phyloP scores from a whole-genome alignment of 2,888 invertebrate genomes.

The Conops quadrifasciatus region DNA sequence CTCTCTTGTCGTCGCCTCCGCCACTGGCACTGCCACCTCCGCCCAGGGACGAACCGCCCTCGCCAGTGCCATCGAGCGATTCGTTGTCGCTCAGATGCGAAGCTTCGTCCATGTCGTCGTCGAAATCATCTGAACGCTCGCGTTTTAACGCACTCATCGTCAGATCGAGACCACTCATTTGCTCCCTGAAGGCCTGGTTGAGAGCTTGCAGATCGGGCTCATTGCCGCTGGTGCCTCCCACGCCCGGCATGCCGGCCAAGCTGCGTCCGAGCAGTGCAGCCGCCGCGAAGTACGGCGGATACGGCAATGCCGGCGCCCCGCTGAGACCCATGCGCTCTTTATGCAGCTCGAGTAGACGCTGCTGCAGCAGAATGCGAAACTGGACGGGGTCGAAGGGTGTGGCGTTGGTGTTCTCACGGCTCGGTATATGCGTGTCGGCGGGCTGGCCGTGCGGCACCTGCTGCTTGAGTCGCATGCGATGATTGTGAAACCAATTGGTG shows the following conservation, averaged over 20 bases:
- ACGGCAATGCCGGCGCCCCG: constrained; percentile 77
- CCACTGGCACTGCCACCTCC: constrained; percentile 50
- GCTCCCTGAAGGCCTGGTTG: constrained; percentile 76
- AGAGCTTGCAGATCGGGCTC: constrained; percentile 69
- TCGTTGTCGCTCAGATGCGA: constrained; percentile 61
- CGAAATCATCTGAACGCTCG: constrained; percentile 68
- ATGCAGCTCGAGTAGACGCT: constrained; percentile 86
- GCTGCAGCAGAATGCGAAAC: constrained; percentile 87
- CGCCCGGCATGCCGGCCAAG: constrained; percentile 78
- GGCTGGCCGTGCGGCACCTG: constrained; percentile 81
- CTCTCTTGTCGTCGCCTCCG: constrained; percentile 46
- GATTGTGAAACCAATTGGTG: constrained; percentile 99
- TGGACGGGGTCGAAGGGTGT: constrained; percentile 92
- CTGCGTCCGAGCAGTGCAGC: constrained; percentile 67
- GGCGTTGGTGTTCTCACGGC: constrained; percentile 74
- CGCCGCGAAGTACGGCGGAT: constrained; percentile 84
- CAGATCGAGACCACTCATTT: constrained; percentile 86
- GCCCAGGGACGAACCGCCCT: constrained; percentile 59
- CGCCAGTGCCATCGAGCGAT: constrained; percentile 52
- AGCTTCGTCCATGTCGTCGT: constrained; percentile 76
- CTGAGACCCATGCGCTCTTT: constrained; percentile 84
- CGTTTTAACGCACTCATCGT: constrained; percentile 83
- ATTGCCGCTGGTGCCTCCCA: constrained; percentile 72
- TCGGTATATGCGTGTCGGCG: constrained; percentile 73
- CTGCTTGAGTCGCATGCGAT: constrained; percentile 96